Evolutionary conservation across 2,113 vertebrate genomes (phyloP), one percentile per base, ranked within the genome.

Genomic region (Canis aureus): DNA sequence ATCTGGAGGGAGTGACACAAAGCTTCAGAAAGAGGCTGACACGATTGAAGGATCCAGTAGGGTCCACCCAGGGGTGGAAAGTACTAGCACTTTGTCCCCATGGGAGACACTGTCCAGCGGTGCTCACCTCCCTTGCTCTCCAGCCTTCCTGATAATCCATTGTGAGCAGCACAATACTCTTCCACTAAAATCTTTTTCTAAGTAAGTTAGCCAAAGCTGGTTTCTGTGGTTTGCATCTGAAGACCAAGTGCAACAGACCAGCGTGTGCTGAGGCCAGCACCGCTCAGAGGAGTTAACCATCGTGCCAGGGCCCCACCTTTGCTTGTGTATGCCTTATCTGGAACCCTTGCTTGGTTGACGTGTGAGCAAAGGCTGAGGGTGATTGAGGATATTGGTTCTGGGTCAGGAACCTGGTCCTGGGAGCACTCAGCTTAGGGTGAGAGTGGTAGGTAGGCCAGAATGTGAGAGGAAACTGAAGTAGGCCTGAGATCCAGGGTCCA

Each of bases 111-210:
- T 11, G 38, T 35, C 57, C 29, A 59, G 4, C 35, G 49, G 23
- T 27, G 23, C 83, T 35, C 74, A 59, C 53, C 9, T 27, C 32
- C 62, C 20, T 27, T 20, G 38, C 22, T 84, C 69, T 85, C 71
- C 13, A 62, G 51, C 9, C 71, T 73, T 79, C 79, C 49, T 11
- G 59, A 38, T 55, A 25, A 27, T 9, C 83, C 62, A 43, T 27
- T 2, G 2, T 1, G 3, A 80, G 38, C 29, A 0, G 0, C 84
- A 19, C 17, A 0, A 10, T 32, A 20, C 4, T 38, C n/a, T 53
- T 27, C 80, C n/a, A 32, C 3, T 6, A 13, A 35, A 25, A 27
- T 20, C 66, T 53, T 89, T 80, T 67, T 23, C 92, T 38, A 17
- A 0, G 16, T 60, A 32, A 60, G 20, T 19, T 43, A 29, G 76